Percentiles rank a stretch among this genome's conserved stretches.
These are phyloP conservation scores for Synergus laeviventris DNA, from an alignment of 2,888 invertebrate species.

Conservation along the genomic window DNA sequence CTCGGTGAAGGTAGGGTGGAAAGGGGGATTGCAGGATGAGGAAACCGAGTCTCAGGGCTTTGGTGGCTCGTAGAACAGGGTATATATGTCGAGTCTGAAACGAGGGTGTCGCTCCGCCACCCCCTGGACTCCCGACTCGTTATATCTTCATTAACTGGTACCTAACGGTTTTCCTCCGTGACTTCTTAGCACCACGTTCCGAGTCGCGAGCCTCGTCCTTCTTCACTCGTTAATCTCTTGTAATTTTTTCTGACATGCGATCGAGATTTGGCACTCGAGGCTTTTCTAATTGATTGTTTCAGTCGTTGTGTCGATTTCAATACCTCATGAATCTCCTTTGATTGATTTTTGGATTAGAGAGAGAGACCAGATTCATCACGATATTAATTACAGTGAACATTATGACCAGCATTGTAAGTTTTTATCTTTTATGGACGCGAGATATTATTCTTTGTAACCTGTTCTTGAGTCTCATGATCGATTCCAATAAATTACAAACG, in stretches of 20 bases:
- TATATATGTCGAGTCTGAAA: constrained; percentile 57
- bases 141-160: constrained; percentile 72
- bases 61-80: constrained; percentile 42
- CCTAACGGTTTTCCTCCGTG: constrained; percentile 61
- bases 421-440: neutral
- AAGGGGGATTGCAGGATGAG: constrained; percentile 15
- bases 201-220: neutral
- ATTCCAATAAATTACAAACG: neutral
- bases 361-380: neutral
- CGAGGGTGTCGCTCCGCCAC: constrained; percentile 61
- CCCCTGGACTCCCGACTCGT: constrained; percentile 67
- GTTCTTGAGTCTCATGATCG: neutral
- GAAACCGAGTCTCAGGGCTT: constrained; percentile 20
- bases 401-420: neutral
- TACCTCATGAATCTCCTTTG: neutral
- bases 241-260: constrained; percentile 35
- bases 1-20: constrained; percentile 11
- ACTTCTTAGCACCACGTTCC: constrained; percentile 59
- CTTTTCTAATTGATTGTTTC: constrained; percentile 35
- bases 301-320: neutral
- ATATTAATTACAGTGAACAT: neutral
- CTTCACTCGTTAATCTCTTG: constrained; percentile 39
- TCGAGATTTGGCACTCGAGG: constrained; percentile 1
- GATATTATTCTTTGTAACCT: neutral
- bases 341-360: neutral